A percentile compares a stretch with the other conserved stretches of the same genome.
phyloP scores from a whole-genome alignment of 2,797 vertebrate species.

The Knipowitschia caucasica region DNA sequence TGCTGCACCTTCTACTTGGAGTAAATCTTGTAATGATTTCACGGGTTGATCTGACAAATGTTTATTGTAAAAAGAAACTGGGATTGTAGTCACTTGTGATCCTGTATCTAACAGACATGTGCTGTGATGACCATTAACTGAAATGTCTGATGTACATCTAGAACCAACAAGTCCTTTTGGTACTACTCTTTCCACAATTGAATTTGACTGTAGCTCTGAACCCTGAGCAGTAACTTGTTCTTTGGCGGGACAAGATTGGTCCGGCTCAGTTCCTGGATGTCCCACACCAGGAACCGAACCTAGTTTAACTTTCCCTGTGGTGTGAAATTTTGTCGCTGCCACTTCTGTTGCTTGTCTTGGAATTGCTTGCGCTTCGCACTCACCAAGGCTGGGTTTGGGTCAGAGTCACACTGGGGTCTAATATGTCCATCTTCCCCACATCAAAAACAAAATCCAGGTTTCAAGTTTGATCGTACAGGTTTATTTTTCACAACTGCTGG shows the following conservation, averaged over 20 bases:
- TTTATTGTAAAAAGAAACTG: constrained; percentile 12
- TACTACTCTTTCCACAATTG: background rate
- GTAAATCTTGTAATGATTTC: constrained; percentile 7
- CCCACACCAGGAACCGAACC: constrained; percentile 2
- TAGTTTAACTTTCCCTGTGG: constrained; percentile 12
- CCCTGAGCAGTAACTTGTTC: background rate
- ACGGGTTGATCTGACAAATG: constrained; percentile 7
- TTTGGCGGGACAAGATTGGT: background rate
- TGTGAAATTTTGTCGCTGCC: background rate
- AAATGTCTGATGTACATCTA: background rate
- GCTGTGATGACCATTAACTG: background rate
- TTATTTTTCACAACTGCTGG: no score
- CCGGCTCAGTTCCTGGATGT: background rate
- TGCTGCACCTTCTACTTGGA: constrained; percentile 19
- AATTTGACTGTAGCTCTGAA: background rate
- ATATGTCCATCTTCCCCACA: background rate
- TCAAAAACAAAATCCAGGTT: background rate
- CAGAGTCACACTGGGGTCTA: background rate
- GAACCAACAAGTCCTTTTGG: background rate
- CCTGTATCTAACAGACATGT: constrained; percentile 17
- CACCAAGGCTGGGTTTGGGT: background rate
- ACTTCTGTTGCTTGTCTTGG: constrained; percentile 1
- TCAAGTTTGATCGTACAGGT: background rate
- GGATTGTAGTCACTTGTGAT: constrained; percentile 18
- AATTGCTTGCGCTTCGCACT: background rate